Conservation (phyloP, 30 jellyfish, hydroid and myxozoan species). For the Nemopilema nomurai region DNA sequence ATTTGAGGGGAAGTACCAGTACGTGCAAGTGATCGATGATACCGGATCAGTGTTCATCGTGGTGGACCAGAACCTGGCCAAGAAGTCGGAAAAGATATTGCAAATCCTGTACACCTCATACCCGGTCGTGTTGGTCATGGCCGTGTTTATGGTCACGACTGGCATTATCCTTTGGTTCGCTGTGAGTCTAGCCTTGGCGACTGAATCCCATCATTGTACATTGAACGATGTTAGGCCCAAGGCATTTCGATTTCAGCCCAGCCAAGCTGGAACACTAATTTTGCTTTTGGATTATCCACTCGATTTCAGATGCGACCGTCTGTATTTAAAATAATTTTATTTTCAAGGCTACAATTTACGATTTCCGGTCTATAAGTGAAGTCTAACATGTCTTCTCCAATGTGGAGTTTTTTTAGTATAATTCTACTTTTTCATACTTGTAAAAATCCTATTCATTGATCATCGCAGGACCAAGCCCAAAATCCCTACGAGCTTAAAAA, state of each 20-base stretch:
- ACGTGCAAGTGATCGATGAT: slow-evolving; percentile 47
- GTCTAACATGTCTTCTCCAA: too few relatives aligned
- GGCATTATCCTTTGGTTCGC: slow-evolving; percentile 68
- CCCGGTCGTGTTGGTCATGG: slow-evolving; percentile 63
- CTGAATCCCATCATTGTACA: too few relatives aligned
- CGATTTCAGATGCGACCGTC: too few relatives aligned
- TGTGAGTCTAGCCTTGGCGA: slow-evolving; percentile 56
- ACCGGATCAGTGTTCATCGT: slow-evolving; percentile 64
- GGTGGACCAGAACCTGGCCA: slow-evolving; percentile 46
- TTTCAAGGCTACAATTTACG: too few relatives aligned
- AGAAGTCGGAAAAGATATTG: slow-evolving; percentile 24
- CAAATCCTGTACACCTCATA: slow-evolving; percentile 31
- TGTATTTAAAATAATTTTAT: too few relatives aligned
- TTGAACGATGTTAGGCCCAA: too few relatives aligned
- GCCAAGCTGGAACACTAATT: too few relatives aligned
- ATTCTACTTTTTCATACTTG: too few relatives aligned
- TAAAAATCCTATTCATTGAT: not conserved
- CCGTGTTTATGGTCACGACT: slow-evolving; percentile 35
- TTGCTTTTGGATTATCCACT: too few relatives aligned
- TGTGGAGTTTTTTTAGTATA: too few relatives aligned
- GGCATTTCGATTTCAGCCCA: too few relatives aligned
- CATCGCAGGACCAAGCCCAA: slow-evolving; percentile 8
- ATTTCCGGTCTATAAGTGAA: too few relatives aligned
- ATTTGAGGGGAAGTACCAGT: slow-evolving; percentile 53
- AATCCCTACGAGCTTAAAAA: slow-evolving; percentile 24